phyloP scores from a whole-genome alignment of 2,113 vertebrate species.

The Pelodiscus sinensis region DNA sequence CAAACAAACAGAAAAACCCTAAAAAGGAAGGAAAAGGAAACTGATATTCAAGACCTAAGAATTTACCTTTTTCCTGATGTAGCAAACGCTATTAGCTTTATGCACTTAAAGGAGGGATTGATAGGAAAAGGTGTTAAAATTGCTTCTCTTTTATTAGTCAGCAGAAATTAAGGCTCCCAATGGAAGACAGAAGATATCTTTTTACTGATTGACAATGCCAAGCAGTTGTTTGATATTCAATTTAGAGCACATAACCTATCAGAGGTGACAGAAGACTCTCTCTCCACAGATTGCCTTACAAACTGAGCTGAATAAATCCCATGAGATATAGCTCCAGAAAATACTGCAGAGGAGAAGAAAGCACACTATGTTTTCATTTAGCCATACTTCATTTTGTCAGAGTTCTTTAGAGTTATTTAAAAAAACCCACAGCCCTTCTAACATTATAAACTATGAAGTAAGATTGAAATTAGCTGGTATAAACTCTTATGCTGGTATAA shows the following conservation, averaged over 20 bases:
- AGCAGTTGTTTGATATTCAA: slow-evolving; percentile 16
- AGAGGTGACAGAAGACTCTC: slow-evolving; percentile 2
- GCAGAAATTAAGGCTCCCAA: slow-evolving; percentile 33
- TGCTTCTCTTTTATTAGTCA: not conserved
- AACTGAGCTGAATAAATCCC: slow-evolving; percentile 9
- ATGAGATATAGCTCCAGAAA: not conserved
- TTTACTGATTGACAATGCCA: not conserved
- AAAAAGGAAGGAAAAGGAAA: not conserved
- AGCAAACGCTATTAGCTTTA: slow-evolving; percentile 21
- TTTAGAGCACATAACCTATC: slow-evolving; percentile 27
- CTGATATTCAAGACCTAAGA: not conserved
- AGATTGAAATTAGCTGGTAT: slow-evolving; percentile 28
- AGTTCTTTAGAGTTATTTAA: not conserved
- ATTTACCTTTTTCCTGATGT: slow-evolving; percentile 9
- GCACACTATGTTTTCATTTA: not conserved
- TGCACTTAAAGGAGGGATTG: not conserved
- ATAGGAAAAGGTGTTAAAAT: not conserved
- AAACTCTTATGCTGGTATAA: slow-evolving; percentile 1
- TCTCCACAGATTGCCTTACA: not conserved
- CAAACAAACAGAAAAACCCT: not conserved
- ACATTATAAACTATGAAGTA: slow-evolving; percentile 18
- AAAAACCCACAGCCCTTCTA: not conserved
- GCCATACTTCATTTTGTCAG: not conserved
- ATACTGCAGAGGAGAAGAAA: not conserved
- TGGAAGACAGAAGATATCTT: not conserved